These are phyloP conservation scores for Drosophila persimilis DNA, from an alignment of 1,140 invertebrate species.

Conservation along the genomic window DNA sequence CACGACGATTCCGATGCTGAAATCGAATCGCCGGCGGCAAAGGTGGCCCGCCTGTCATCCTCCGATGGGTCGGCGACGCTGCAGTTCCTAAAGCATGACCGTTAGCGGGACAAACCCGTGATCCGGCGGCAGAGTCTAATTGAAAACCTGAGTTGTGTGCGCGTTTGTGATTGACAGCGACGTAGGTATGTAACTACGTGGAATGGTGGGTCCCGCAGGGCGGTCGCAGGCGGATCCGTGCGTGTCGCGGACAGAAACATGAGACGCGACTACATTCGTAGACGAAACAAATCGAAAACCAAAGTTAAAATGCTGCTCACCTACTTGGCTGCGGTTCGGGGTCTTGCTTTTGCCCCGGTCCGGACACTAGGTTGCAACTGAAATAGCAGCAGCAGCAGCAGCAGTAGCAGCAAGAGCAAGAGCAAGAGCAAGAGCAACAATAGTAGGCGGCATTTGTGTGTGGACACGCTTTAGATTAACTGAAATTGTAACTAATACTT, in stretches of 20 bases:
- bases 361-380: background rate
- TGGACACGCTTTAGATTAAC: constrained; percentile 68
- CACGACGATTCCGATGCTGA: constrained; percentile 87
- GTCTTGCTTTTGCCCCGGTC: constrained; percentile 17
- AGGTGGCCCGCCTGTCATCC: constrained; percentile 73
- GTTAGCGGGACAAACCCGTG: constrained; percentile 24
- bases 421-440: constrained; percentile 8
- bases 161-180: constrained; percentile 77
- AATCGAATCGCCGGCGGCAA: constrained; percentile 70
- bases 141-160: constrained; percentile 79
- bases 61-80: constrained; percentile 66
- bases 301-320: constrained; percentile 80
- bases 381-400: background rate
- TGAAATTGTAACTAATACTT: constrained; percentile 77
- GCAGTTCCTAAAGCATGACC: constrained; percentile 82
- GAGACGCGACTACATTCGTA: constrained; percentile 53
- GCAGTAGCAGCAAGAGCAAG: constrained; percentile 5
- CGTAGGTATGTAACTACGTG: constrained; percentile 13
- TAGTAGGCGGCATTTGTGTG: constrained; percentile 39
- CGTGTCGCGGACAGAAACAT: constrained; percentile 57
- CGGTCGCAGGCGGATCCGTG: constrained; percentile 34
- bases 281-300: constrained; percentile 73
- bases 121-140: constrained; percentile 56
- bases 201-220: constrained; percentile 6
- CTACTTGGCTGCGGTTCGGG: constrained; percentile 69